Evolutionary conservation across 2,888 invertebrate species (phyloP).

Genomic region (Scaptomyza tumidula): DNA sequence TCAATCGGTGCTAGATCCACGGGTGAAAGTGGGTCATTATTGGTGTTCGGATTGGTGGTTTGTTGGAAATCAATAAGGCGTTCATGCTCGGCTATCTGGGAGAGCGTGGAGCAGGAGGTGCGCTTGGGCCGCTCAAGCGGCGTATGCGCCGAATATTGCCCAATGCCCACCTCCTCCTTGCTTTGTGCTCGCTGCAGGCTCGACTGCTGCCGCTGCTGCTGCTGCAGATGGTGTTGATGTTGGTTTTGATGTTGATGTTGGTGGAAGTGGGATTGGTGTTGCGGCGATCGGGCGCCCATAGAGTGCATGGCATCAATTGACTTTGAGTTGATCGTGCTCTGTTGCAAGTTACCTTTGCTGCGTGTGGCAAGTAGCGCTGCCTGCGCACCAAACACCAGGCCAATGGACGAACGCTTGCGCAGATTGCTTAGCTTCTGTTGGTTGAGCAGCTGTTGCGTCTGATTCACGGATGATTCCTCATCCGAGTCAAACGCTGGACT

Average conservation of each 20-base stretch:
- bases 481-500: conserved; percentile 98
- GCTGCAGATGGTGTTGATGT: conserved; percentile 13
- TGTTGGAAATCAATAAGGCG: conserved; percentile 66
- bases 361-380: conserved; percentile 84
- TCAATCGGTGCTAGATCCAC: conserved; percentile 83
- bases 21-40: conserved; percentile 78
- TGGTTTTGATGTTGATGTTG: conserved; percentile 3
- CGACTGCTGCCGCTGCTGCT: conserved; percentile 33
- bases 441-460: conserved; percentile 83
- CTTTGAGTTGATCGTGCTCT: conserved; percentile 79
- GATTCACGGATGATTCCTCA: conserved; percentile 91
- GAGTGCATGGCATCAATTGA: conserved; percentile 80
- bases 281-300: conserved; percentile 61
- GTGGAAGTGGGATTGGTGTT: conserved; percentile 1
- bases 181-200: conserved; percentile 73
- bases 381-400: conserved; percentile 84
- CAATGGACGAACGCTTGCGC: conserved; percentile 84
- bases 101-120: conserved; percentile 79
- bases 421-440: conserved; percentile 81
- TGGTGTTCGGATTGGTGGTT: conserved; percentile 19
- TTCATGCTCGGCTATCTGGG: conserved; percentile 81
- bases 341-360: conserved; percentile 81
- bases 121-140: conserved; percentile 87
- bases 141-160: conserved; percentile 88
- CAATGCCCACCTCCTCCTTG: conserved; percentile 82